phyloP scores from a whole-genome alignment of 2,113 vertebrate genomes.

The Phalacrocorax pelagicus region DNA sequence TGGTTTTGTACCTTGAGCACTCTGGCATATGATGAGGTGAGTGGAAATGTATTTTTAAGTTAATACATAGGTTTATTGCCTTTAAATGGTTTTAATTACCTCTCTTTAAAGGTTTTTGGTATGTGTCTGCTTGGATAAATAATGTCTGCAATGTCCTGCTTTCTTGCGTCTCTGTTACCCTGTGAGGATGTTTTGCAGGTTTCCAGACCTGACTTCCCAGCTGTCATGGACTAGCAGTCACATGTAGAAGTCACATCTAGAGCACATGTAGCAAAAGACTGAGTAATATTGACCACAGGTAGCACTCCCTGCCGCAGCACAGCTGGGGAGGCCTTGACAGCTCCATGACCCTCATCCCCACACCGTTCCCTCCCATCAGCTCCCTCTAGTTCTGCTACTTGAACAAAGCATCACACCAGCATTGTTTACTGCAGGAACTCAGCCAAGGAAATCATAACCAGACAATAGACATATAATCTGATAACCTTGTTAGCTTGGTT shows the following conservation, averaged over 20 bases:
- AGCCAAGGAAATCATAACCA: constrained; percentile 65
- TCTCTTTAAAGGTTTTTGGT: neutral
- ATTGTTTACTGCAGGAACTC: constrained; percentile 58
- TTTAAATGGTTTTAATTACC: neutral
- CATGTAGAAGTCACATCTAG: neutral
- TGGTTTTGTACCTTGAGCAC: neutral
- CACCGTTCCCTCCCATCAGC: neutral
- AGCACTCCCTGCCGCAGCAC: neutral
- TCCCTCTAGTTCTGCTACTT: constrained; percentile 11
- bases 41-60: neutral
- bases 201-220: neutral
- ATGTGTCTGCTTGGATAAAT: neutral
- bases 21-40: neutral
- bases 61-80: neutral
- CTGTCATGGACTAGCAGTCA: neutral
- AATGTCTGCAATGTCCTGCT: neutral
- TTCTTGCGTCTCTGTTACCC: neutral
- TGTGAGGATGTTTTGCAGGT: neutral
- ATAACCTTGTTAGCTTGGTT: constrained; percentile 72
- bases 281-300: constrained; percentile 23
- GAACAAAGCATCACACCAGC: constrained; percentile 68
- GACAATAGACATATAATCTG: constrained; percentile 69
- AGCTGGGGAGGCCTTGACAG: constrained; percentile 63
- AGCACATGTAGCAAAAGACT: neutral
- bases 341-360: constrained; percentile 16